Conservation (phyloP, 2,888 invertebrate species). For the Amphimallon solstitiale region DNA sequence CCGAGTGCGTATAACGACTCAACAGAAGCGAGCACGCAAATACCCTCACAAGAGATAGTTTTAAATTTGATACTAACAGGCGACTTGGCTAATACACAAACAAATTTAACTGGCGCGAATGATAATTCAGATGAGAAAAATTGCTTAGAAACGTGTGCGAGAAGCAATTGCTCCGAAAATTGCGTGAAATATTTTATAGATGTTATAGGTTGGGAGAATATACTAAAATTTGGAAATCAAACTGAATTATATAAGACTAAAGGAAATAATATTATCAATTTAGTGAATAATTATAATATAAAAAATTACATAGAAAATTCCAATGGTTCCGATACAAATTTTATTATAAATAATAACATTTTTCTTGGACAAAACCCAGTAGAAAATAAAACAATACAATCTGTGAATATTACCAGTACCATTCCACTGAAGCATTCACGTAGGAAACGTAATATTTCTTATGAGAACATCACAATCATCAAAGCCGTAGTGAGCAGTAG, state of each 20-base stretch:
- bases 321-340: constrained; percentile 15
- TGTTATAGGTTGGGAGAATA: constrained; percentile 36
- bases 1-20: constrained; percentile 8
- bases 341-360: constrained; percentile 32
- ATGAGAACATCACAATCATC: constrained; percentile 13
- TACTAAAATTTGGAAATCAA: constrained; percentile 37
- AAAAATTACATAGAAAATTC: constrained; percentile 22
- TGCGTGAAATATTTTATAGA: constrained; percentile 41
- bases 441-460: constrained; percentile 25
- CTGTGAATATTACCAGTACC: background rate
- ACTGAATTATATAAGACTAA: background rate
- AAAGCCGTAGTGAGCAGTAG: constrained; percentile 13
- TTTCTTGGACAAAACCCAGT: constrained; percentile 5
- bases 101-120: constrained; percentile 62
- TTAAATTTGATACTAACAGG: constrained; percentile 63
- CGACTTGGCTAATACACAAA: constrained; percentile 58
- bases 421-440: constrained; percentile 17
- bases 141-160: constrained; percentile 36
- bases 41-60: constrained; percentile 46
- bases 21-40: background rate
- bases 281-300: constrained; percentile 28
- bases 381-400: constrained; percentile 15
- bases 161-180: constrained; percentile 36
- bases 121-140: constrained; percentile 28
- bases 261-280: constrained; percentile 3